Evolutionary conservation across 2,797 vertebrate species (phyloP), one percentile per base, ranked within the genome.

Genomic region (Prunella strophiata): DNA sequence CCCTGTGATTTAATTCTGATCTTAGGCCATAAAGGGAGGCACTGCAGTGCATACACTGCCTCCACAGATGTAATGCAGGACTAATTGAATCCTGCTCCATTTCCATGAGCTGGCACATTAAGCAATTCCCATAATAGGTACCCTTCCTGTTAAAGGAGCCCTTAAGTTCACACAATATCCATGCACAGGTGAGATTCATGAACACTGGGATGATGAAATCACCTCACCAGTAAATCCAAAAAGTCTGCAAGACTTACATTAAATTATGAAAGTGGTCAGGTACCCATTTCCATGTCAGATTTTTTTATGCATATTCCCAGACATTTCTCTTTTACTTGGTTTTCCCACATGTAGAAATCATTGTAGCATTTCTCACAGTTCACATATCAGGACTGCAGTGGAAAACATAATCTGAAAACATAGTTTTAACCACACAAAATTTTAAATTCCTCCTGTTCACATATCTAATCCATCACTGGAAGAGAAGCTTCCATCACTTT

Each of bases 31-130:
- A 27, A 76, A 70, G 15, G 1, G 3, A 82, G 42, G 38, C 10
- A 40, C 7, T 63, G 30, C 66, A 52, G 42, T 4, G 36, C 19
- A 59, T 9, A 17, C 0, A 0, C 17, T 52, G 29, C 23, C 38
- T 80, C n/a, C 27, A 50, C 51, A 58, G 29, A 43, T 30, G 13
- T 23, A 76, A 38, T 14, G 43, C 78, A 62, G 27, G 47, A 17
- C 30, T 79, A 54, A 80, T 17, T 36, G 72, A 82, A 78, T 29
- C 67, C 47, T 89, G 38, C 14, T 72, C 34, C 17, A 32, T 85
- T 94, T 80, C 36, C 45, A 55, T 40, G 45, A 45, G 52, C 36
- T 15, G 25, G 36, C 43, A 59, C 0, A 3, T 40, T 14, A 57
- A 79, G 75, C 32, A 61, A 72, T 65, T 85, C 55, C 52, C 11